Conservation (phyloP, 2,888 invertebrate species). For the Drosophila percnosoma region DNA sequence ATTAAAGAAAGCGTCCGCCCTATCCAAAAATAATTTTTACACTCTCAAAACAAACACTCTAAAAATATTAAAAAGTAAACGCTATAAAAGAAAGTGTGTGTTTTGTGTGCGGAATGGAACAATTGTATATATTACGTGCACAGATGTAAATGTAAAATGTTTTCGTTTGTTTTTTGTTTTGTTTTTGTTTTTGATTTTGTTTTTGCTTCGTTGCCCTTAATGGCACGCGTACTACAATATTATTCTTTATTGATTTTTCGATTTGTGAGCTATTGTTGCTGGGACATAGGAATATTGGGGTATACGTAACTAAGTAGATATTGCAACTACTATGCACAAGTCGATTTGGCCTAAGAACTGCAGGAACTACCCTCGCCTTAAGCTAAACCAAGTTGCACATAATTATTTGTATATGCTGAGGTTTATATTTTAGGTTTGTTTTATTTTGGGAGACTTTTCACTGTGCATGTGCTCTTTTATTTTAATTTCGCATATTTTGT, state of each 20-base stretch:
- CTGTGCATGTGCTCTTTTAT: conserved; percentile 37
- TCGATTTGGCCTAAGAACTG: conserved; percentile 77
- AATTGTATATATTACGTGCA: conserved; percentile 26
- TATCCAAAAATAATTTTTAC: conserved; percentile 42
- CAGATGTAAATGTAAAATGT: conserved; percentile 30
- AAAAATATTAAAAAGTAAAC: conserved; percentile 50
- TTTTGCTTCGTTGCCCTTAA: conserved; percentile 67
- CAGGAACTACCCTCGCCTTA: conserved; percentile 38
- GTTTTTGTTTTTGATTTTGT: conserved; percentile 11
- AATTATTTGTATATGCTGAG: conserved; percentile 55
- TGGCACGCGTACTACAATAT: conserved; percentile 75
- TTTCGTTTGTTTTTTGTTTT: conserved; percentile 12
- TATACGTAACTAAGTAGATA: conserved; percentile 64
- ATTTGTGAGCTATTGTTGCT: conserved; percentile 40
- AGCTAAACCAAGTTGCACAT: conserved; percentile 83
- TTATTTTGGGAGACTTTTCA: conserved; percentile 27
- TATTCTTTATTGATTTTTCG: conserved; percentile 29
- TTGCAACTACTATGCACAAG: conserved; percentile 73
- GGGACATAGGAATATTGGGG: neutral
- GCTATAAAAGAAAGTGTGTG: conserved; percentile 43
- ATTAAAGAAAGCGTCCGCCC: conserved; percentile 37
- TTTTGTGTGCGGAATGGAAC: conserved; percentile 33
- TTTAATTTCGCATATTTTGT: neutral
- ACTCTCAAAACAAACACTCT: conserved; percentile 68
- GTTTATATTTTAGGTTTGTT: conserved; percentile 16